Evolutionary conservation across 1,140 invertebrate genomes (phyloP).

Genomic region (Alviniconcha marisindica): DNA sequence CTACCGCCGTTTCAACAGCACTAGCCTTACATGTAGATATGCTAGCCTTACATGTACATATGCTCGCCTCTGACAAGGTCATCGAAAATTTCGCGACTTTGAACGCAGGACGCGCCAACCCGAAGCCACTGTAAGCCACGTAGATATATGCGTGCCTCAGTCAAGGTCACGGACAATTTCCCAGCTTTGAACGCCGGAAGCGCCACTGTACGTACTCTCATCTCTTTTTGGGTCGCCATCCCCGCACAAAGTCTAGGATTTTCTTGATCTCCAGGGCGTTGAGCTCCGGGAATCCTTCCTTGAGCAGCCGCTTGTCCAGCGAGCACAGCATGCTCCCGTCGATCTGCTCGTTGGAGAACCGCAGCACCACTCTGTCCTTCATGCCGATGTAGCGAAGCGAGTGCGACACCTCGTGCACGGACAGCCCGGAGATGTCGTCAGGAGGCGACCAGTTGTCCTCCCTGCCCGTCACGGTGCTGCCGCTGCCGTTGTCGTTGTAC

Average conservation of each 20-base stretch:
- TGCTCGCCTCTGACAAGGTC: too few species aligned
- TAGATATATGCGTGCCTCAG: too few species aligned
- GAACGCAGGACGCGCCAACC: too few species aligned
- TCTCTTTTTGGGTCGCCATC: slow-evolving; percentile 71
- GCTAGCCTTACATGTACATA: too few species aligned
- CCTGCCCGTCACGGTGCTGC: slow-evolving; percentile 39
- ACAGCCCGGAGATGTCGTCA: slow-evolving; percentile 58
- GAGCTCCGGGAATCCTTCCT: slow-evolving; percentile 72
- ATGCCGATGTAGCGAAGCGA: slow-evolving; percentile 72
- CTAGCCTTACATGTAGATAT: too few species aligned
- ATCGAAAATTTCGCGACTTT: too few species aligned
- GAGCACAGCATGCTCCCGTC: slow-evolving; percentile 70
- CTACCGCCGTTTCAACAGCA: too few species aligned
- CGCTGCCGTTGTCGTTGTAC: slow-evolving; percentile 30
- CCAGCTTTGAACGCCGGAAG: too few species aligned
- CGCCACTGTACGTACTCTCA: too few species aligned
- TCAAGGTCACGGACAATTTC: too few species aligned
- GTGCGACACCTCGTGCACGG: slow-evolving; percentile 67
- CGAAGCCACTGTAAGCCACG: too few species aligned
- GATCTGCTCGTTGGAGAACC: slow-evolving; percentile 72
- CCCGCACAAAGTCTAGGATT: slow-evolving; percentile 71
- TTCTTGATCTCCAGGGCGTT: slow-evolving; percentile 73
- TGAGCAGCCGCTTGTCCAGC: slow-evolving; percentile 66
- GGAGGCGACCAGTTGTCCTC: slow-evolving; percentile 69
- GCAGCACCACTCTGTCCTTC: slow-evolving; percentile 70